Evolutionary conservation across 2,113 vertebrate genomes (phyloP), one percentile per base, ranked within the genome.

Genomic region (Apistogramma diplotaenia): DNA sequence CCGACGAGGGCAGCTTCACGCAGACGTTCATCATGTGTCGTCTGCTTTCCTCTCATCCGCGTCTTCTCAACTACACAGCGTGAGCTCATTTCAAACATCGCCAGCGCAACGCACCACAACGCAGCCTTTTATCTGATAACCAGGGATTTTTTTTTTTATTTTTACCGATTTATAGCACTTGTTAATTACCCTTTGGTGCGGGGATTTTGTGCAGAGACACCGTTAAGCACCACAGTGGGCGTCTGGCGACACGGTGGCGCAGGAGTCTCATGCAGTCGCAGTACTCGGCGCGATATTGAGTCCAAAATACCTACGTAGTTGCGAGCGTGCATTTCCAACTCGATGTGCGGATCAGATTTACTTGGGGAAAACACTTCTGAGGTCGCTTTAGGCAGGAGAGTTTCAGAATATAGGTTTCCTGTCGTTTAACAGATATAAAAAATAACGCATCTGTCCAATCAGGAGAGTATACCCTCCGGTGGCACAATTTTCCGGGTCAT

Each of bases 161-260:
- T 33, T 60, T 3, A 11, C 19, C 19, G 4, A 55, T 67, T 15
- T 70, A 21, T 49, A 29, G 15, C 3, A 8, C 18, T 57, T 57
- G 16, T 59, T 81, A 67, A 80, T 43, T 33, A 18, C 23, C 53
- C 15, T 9, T 49, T 35, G 43, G 27, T 72, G 40, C 11, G 15
- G 80, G 21, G 75, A 37, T 82, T 65, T 54, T 43, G 21, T 75
- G 73, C 59, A 31, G 43, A 88, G 83, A 90, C 70, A 60, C 82
- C 76, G n/a, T 89, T 93, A 94, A 91, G 92, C 90, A 80, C 90
- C 88, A 88, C 92, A 92, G 91, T 90, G 91, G 93, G 89, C 91
- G 90, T 92, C 87, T 85, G 82, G 91, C 81, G 81, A 90, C 90
- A 83, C 81, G 76, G 90, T 90, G 87, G 91, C 89, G 90, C 88